A percentile compares a stretch with the other conserved stretches of the same genome.
Evolutionary conservation across 2,113 vertebrate genomes (phyloP).

Genomic region (Amblyornis subalaris): DNA sequence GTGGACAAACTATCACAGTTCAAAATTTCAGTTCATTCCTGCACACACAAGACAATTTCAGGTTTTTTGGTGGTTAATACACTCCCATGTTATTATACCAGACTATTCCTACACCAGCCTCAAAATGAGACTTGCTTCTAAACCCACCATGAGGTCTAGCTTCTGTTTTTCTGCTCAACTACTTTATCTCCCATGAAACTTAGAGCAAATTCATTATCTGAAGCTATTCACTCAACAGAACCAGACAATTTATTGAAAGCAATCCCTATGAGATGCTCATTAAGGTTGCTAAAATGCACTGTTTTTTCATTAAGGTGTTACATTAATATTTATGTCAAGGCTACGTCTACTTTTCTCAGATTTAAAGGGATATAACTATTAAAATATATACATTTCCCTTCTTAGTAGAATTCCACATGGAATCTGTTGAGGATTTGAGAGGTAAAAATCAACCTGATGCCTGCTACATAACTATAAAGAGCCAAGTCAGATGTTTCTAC

Average conservation of each 20-base stretch:
- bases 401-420: not conserved
- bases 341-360: not conserved
- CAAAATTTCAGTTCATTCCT: not conserved
- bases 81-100: not conserved
- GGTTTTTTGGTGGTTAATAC: not conserved
- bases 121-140: not conserved
- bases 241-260: not conserved
- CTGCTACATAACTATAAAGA: not conserved
- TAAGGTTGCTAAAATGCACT: not conserved
- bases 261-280: not conserved
- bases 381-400: not conserved
- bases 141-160: not conserved
- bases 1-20: not conserved
- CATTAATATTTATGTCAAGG: slow-evolving; percentile 29
- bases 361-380: not conserved
- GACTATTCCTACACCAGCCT: not conserved
- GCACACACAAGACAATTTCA: not conserved
- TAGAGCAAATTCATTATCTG: not conserved
- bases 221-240: not conserved
- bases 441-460: not conserved
- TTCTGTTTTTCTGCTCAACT: not conserved
- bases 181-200: not conserved
- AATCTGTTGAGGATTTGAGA: not conserved
- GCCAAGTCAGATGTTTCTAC: not conserved
- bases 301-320: not conserved